Evolutionary conservation across 2,113 vertebrate species (phyloP), one percentile per base, ranked within the genome.

Genomic region (Daubentonia madagascariensis): DNA sequence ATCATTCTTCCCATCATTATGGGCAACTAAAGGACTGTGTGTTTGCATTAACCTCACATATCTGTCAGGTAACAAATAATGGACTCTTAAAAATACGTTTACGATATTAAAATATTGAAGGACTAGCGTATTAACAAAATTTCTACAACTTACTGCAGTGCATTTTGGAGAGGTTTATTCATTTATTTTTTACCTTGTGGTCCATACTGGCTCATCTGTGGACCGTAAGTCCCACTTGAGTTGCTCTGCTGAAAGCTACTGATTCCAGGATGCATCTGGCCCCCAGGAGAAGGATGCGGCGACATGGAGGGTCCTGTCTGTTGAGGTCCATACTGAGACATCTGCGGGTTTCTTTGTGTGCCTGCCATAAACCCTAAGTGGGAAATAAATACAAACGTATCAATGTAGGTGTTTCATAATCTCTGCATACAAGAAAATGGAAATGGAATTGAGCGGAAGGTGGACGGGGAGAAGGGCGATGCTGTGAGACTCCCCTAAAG

Each of bases 151-250:
- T 35, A 35, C 37, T 5, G 23, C 28, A 25, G 7, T 3, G 16
- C 23, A n/a, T 37, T 85, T 25, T 35, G 30, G 50, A 91, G 85
- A 84, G 45, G 4, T 8, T 5, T 8, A n/a, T 20, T 61, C 61
- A n/a, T 72, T 40, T 72, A 37, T 73, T 63, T 96, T 98, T 97
- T 98, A 99, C 99, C 99, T 99, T 99, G 99, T 97, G 99, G 99
- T 98, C 99, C 99, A 96, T 99, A 99, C 93, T 99, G 99, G 97
- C 99, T 99, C 98, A 99, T 99, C 97, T 99, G 99, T 89, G 99
- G 98, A 97, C 99, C 99, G 8, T 99, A 99, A 95, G 99, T 98
- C 97, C 99, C 99, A 75, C 99, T 98, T 68, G 99, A 99, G 98
- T 99, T 99, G 96, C 98, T 99, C 98, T 99, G 99, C 97, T 99